These are phyloP conservation scores for Datnioides undecimradiatus DNA, from an alignment of 2,113 vertebrate species.

Conservation along the genomic window DNA sequence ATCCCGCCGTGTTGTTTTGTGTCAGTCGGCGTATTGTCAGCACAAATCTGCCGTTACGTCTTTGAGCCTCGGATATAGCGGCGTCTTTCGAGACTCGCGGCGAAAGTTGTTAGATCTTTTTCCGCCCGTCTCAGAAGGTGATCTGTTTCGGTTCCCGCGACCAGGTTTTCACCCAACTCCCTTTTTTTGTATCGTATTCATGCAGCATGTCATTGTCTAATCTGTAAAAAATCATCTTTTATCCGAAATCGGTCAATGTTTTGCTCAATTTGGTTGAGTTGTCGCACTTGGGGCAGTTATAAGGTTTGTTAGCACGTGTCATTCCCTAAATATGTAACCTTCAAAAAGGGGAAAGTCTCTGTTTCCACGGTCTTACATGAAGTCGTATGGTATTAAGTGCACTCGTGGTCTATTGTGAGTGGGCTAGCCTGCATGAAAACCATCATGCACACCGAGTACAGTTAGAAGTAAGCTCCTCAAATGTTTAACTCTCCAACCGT, in stretches of 20 bases:
- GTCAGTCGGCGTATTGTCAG: conserved; percentile 50
- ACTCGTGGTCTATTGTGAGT: background rate
- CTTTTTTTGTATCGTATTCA: background rate
- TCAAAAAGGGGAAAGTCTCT: background rate
- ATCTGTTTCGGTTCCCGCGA: background rate
- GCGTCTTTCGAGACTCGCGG: background rate
- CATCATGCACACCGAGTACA: background rate
- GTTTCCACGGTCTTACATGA: background rate
- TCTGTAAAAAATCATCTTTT: conserved; percentile 6
- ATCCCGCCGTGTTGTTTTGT: conserved; percentile 8
- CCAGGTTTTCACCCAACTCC: background rate
- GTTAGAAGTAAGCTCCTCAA: background rate
- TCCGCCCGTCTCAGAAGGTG: conserved; percentile 5
- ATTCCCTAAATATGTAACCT: no score
- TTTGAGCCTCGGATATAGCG: conserved; percentile 12
- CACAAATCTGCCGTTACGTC: conserved; percentile 18
- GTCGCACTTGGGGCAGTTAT: background rate
- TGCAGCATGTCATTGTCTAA: background rate
- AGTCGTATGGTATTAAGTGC: background rate
- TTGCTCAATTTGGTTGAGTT: background rate
- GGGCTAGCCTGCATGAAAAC: background rate
- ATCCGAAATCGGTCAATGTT: background rate
- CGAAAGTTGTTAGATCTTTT: conserved; percentile 13
- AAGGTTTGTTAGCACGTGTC: no score
- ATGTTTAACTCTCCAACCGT: background rate